Percentiles rank a stretch among this genome's conserved stretches.
These are phyloP conservation scores for Alexandromys fortis DNA, from an alignment of 2,113 vertebrate species.

Conservation along the genomic window DNA sequence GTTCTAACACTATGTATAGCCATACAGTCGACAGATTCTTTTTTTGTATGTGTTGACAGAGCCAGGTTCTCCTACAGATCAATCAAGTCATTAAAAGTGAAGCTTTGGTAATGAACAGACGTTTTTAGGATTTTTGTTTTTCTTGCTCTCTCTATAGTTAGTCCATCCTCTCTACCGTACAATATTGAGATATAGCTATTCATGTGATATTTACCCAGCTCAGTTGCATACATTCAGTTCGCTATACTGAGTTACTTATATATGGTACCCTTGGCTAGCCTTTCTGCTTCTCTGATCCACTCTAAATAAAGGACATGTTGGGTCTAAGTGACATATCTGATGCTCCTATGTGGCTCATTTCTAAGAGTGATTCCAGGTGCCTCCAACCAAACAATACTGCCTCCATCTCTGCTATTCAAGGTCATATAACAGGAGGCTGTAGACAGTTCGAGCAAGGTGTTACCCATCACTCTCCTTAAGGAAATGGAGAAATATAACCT, in stretches of 20 bases:
- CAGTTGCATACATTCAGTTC: not conserved
- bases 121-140: not conserved
- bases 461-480: not conserved
- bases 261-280: not conserved
- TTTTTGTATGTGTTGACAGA: not conserved
- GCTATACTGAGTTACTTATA: not conserved
- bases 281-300: not conserved
- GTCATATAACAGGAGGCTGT: not conserved
- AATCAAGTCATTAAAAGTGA: too few relatives aligned
- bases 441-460: not conserved
- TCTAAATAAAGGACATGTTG: not conserved
- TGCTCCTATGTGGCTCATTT: not conserved
- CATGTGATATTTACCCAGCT: not conserved
- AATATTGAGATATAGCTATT: not conserved
- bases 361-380: not conserved
- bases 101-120: not conserved
- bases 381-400: not conserved
- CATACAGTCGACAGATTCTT: not conserved
- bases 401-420: not conserved
- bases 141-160: not conserved
- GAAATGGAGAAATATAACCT: constrained; percentile 1
- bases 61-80: not conserved
- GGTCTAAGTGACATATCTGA: not conserved
- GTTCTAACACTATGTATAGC: not conserved
- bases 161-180: not conserved